Percentiles rank a stretch among this genome's conserved stretches.
Evolutionary conservation across 2,113 vertebrate species (phyloP).

Genomic region (Chinchilla lanigera): DNA sequence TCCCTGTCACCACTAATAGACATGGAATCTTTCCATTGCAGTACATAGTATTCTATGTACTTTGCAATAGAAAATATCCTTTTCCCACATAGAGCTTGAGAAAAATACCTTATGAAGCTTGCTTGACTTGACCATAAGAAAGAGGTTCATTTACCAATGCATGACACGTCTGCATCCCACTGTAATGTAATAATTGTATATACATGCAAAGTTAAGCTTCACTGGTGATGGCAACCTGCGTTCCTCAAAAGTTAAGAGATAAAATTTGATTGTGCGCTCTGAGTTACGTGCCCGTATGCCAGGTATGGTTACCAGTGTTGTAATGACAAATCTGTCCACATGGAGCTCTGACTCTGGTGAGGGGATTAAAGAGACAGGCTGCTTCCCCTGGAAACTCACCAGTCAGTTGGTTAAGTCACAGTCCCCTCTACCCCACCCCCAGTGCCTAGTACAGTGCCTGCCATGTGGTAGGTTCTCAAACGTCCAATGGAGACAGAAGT

Average conservation of each 20-base stretch:
- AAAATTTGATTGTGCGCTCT: background rate
- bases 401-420: background rate
- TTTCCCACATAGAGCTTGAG: background rate
- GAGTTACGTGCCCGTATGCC: background rate
- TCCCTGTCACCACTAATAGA: background rate
- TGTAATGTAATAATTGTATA: background rate
- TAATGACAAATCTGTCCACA: background rate
- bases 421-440: background rate
- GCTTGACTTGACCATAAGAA: no score
- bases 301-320: background rate
- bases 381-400: background rate
- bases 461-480: background rate
- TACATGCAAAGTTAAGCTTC: background rate
- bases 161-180: background rate
- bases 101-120: background rate
- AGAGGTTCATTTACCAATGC: background rate
- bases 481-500: background rate
- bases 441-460: background rate
- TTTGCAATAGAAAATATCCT: background rate
- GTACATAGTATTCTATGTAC: background rate
- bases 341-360: background rate
- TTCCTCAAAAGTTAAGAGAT: constrained; percentile 7
- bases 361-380: background rate
- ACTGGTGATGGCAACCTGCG: background rate
- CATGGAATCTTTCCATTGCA: constrained; percentile 19